phyloP scores from a whole-genome alignment of 2,797 vertebrate genomes.

The Hippopotamyrus pictus region DNA sequence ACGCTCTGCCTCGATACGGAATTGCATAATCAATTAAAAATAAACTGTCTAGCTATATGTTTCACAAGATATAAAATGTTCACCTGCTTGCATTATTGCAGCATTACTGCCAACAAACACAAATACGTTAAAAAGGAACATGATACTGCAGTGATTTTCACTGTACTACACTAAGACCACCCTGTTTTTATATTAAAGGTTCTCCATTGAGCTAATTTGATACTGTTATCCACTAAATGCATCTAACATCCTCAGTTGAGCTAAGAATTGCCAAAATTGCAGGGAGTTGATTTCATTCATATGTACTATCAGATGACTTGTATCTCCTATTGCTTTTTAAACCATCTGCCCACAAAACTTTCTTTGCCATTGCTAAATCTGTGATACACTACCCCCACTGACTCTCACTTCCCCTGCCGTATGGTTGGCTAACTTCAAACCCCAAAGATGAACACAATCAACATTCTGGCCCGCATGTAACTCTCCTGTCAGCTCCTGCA shows the following conservation, averaged over 20 bases:
- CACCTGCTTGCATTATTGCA: not conserved
- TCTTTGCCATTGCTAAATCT: not conserved
- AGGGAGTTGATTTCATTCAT: not conserved
- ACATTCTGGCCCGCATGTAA: not conserved
- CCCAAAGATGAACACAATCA: not conserved
- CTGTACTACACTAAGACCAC: not conserved
- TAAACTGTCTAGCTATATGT: not conserved
- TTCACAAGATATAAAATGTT: not conserved
- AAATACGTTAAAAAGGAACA: not conserved
- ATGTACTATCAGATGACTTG: not conserved
- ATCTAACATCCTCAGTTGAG: not conserved
- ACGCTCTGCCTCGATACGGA: not conserved
- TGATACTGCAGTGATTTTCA: not conserved
- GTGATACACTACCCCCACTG: not conserved
- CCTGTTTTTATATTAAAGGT: not conserved
- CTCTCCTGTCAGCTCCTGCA: not conserved
- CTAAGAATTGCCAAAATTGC: not conserved
- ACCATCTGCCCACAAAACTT: not conserved
- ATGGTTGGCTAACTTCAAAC: not conserved
- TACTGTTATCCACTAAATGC: not conserved
- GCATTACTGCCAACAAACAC: not conserved
- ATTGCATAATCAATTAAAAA: not conserved
- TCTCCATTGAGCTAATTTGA: not conserved
- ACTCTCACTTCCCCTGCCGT: not conserved
- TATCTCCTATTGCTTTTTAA: not conserved